Base-by-base conservation (phyloP, 1,140 invertebrate genomes). In the Drosophila tani region DNA sequence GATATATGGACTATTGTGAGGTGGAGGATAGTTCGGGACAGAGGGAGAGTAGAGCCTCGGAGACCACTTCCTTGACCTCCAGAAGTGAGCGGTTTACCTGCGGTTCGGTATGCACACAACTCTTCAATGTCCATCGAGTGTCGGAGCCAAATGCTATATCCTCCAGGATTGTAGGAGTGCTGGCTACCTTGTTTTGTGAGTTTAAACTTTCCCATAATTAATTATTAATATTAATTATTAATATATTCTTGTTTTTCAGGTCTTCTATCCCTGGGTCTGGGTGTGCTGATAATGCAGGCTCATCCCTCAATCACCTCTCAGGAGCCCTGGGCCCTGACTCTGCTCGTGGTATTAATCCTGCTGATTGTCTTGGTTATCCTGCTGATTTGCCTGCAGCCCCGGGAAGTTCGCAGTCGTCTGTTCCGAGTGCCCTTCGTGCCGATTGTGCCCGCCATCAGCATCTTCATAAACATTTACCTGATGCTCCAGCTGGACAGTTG, bases 341-440 rank as follows among this genome's bases (percentile, higher is more conserved):
- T 92, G 43, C 60, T 92, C 4, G 46, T 69, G 1, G 19, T 92
- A 1, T 59, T 92, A n/a, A 15, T 73, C 1, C n/a, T 81, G 21
- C n/a, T 92, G 11, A 86, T 87, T 35, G 41, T 53, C 5, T 32
- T 88, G 7, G 62, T 82, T 17, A 56, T 92, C 40, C 32, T 92
- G 38, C 56, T 87, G 21, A 93, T 86, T 66, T 82, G 88, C 14
- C 24, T 91, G 38, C 84, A 92, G 63, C 88, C 91, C 5, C 66
- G 91, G 11, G 88, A 92, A 59, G 43, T 78, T 3, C 58, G 68
- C 9, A 60, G 75, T 40, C 69, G 68, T 21, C 46, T 82, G 12
- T 93, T 93, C 71, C 92, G 95, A 93, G 96, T 95, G 45, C 96
- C 96, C 19, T 93, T 96, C n/a, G 96, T 97, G 9, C 96, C 96